Percentiles rank a stretch among this genome's conserved stretches.
phyloP scores from a whole-genome alignment of 2,888 invertebrate species.

The Melinaea marsaeus region DNA sequence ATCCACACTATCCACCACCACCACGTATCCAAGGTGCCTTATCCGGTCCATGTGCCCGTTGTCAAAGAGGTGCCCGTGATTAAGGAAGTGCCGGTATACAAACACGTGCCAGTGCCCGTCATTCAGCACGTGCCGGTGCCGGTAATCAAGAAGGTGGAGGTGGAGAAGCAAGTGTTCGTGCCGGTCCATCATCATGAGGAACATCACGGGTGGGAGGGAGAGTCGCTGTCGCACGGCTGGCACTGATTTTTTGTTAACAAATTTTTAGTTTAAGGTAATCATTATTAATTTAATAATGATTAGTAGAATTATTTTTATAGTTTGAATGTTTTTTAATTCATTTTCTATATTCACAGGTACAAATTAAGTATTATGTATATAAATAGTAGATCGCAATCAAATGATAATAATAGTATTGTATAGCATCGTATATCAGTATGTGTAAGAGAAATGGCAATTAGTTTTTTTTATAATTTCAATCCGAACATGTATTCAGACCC shows the following conservation, averaged over 20 bases:
- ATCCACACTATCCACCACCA: slow-evolving; percentile 71
- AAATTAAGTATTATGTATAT: slow-evolving; percentile 20
- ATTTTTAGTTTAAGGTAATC: slow-evolving; percentile 50
- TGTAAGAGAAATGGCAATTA: too few relatives aligned
- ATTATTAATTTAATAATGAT: neutral
- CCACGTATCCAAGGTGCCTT: slow-evolving; percentile 67
- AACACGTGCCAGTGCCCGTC: slow-evolving; percentile 64
- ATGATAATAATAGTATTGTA: too few relatives aligned
- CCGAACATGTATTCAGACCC: too few relatives aligned
- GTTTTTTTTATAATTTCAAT: too few relatives aligned
- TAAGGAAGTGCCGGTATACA: slow-evolving; percentile 66
- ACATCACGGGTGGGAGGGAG: slow-evolving; percentile 68
- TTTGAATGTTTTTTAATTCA: neutral
- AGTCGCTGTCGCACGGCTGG: slow-evolving; percentile 72
- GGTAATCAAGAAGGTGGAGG: slow-evolving; percentile 61
- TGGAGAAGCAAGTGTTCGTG: slow-evolving; percentile 66
- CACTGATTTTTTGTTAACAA: slow-evolving; percentile 48
- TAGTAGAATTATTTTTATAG: neutral
- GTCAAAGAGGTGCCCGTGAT: slow-evolving; percentile 67
- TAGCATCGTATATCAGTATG: too few relatives aligned
- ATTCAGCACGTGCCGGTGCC: slow-evolving; percentile 62
- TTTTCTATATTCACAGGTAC: slow-evolving; percentile 24
- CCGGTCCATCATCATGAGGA: slow-evolving; percentile 56
- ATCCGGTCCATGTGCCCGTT: slow-evolving; percentile 65
- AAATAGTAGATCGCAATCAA: slow-evolving; percentile 11